A percentile compares a stretch with the other conserved stretches of the same genome.
These are phyloP conservation scores for Diabrotica balteata DNA, from an alignment of 2,888 invertebrate species.

Conservation along the genomic window DNA sequence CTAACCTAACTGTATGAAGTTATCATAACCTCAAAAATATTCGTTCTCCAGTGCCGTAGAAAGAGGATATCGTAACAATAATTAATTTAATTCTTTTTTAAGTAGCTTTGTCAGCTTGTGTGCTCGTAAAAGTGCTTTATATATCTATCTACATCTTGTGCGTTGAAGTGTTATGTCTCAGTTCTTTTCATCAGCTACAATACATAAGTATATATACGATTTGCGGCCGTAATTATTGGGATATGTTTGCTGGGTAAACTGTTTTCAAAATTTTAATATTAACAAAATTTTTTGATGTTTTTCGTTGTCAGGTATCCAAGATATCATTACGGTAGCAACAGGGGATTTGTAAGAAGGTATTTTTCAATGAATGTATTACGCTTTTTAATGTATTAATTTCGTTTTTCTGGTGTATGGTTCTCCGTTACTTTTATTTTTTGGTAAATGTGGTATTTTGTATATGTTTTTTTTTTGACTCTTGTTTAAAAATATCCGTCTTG, in stretches of 20 bases:
- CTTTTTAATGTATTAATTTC: slow-evolving; percentile 37
- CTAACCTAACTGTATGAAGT: no score
- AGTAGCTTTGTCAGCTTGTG: no score
- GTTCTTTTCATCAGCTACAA: no score
- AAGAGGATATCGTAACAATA: no score
- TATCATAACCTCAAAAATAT: no score
- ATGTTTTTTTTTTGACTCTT: not conserved
- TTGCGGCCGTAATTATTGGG: not conserved
- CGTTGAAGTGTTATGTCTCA: no score
- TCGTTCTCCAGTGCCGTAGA: no score
- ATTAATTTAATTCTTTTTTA: no score
- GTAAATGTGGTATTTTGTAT: not conserved
- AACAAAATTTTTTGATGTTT: slow-evolving; percentile 27
- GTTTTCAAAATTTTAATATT: slow-evolving; percentile 15
- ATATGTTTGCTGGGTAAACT: slow-evolving; percentile 5
- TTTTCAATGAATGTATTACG: slow-evolving; percentile 30
- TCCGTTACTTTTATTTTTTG: slow-evolving; percentile 19
- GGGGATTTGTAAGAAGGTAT: slow-evolving; percentile 40
- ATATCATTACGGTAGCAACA: slow-evolving; percentile 41
- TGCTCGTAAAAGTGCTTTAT: no score
- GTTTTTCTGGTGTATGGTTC: slow-evolving; percentile 30
- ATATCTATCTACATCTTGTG: no score
- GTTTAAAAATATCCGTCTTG: slow-evolving; percentile 11
- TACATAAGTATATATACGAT: no score
- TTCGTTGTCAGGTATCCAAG: slow-evolving; percentile 38